Base-by-base conservation (phyloP, 2,113 vertebrate species). In the Solenodon paradoxus region DNA sequence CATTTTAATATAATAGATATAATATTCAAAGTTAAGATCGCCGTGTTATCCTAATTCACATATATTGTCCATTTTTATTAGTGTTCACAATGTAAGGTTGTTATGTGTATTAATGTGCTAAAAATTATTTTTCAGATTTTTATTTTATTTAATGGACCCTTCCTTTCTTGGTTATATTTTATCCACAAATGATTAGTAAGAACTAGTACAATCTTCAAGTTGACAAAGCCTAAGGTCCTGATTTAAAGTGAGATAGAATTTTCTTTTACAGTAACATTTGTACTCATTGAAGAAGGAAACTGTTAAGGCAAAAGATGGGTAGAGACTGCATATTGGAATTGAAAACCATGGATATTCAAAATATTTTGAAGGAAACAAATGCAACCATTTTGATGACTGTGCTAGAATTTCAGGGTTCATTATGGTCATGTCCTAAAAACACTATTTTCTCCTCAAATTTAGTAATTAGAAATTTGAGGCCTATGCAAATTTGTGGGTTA, bases 161-260 rank as follows among this genome's bases (percentile, higher is more conserved):
- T 89, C 22, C 40, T 57, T 93, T 75, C 32, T 75, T 95, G 49
- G 51, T 88, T 88, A n/a, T 78, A 53, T 79, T 91, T 96, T 88
- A 71, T 80, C 77, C 42, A 80, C 78, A 32, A 85, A 10, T 94
- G 30, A 35, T 75, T 71, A 28, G 42, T 80, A 92, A 94, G 55
- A 80, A 77, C 49, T n/a, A 77, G 64, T 47, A 49, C n/a, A 71
- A 30, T 55, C 38, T 55, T n/a, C n/a, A 72, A 77, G 35, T n/a
- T 89, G 38, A 82, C 42, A 47, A 80, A 88, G 79, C 78, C 40
- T 68, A 66, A 57, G 64, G 17, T 96, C 40, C 45, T 83, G 9
- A 82, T 80, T 49, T 96, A 51, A 30, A 53, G 11, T 91, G 57
- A 90, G 24, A 82, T 9, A 64, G n/a, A 22, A 6, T 75, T 88